A percentile compares a stretch with the other conserved stretches of the same genome.
Evolutionary conservation across 2,888 invertebrate genomes (phyloP).

Genomic region (Drosophila monieri): DNA sequence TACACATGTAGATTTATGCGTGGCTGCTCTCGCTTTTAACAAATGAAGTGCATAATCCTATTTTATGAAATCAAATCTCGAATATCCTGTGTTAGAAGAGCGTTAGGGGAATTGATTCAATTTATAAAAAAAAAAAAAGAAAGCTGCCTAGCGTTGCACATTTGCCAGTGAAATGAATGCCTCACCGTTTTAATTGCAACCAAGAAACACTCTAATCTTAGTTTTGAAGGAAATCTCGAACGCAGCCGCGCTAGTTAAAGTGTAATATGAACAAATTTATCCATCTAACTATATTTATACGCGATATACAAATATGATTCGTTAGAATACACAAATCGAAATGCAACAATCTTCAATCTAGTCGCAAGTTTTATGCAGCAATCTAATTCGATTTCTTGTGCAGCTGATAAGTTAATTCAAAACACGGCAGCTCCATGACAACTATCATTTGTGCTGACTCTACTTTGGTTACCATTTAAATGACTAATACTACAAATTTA

Average conservation of each 20-base stretch:
- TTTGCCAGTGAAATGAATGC: neutral
- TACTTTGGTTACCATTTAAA: constrained; percentile 16
- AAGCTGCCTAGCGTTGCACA: constrained; percentile 2
- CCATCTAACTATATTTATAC: constrained; percentile 55
- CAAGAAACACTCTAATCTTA: constrained; percentile 6
- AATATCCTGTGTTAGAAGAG: constrained; percentile 10
- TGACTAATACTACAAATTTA: constrained; percentile 11
- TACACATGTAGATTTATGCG: constrained; percentile 29
- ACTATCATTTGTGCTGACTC: constrained; percentile 1
- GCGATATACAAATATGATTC: constrained; percentile 60
- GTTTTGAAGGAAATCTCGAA: neutral
- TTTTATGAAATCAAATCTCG: constrained; percentile 17
- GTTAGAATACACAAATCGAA: constrained; percentile 55
- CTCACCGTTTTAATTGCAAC: neutral
- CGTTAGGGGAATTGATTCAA: constrained; percentile 6
- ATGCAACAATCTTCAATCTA: constrained; percentile 61
- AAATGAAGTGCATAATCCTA: constrained; percentile 4
- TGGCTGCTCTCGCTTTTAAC: constrained; percentile 41
- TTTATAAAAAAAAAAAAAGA: neutral
- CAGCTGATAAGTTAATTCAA: constrained; percentile 44
- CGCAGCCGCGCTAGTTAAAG: constrained; percentile 55
- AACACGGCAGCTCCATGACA: constrained; percentile 42
- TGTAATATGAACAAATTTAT: constrained; percentile 61
- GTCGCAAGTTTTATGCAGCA: constrained; percentile 72
- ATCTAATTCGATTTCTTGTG: constrained; percentile 63